Conservation (phyloP, 2,797 vertebrate species). For the Monodelphis domestica region DNA sequence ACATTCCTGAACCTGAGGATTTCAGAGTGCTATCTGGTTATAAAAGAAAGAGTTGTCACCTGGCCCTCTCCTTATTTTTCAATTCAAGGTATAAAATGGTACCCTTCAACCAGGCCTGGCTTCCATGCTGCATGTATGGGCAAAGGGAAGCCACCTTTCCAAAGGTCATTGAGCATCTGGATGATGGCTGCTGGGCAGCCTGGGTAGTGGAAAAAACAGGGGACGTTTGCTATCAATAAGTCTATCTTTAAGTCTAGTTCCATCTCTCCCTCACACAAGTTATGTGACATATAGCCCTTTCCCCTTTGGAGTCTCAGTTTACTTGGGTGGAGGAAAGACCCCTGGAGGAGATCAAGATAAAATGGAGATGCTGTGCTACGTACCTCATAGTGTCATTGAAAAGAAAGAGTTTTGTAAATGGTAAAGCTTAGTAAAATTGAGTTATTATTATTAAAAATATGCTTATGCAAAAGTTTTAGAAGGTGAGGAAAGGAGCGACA, state of each 20-base stretch:
- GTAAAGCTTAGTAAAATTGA: not conserved
- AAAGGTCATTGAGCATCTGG: not conserved
- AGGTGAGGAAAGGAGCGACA: too few relatives aligned
- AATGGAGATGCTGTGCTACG: not conserved
- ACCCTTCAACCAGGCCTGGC: not conserved
- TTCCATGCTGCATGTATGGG: not conserved
- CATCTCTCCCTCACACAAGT: not conserved
- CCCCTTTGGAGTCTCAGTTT: not conserved
- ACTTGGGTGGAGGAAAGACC: too few relatives aligned
- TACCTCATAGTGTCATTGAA: not conserved
- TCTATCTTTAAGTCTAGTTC: too few relatives aligned
- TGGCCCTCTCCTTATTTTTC: not conserved
- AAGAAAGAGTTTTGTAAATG: not conserved
- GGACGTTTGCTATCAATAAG: not conserved
- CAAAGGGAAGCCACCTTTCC: too few relatives aligned
- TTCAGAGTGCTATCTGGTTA: not conserved
- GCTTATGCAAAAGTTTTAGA: not conserved
- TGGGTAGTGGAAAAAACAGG: not conserved
- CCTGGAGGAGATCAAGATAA: too few relatives aligned
- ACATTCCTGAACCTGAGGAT: not conserved
- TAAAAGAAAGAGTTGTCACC: not conserved
- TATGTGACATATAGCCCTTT: not conserved
- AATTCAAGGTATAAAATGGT: not conserved
- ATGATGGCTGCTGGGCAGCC: not conserved
- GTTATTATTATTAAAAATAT: not conserved